Percentiles rank a stretch among this genome's conserved stretches.
Evolutionary conservation across 1,140 invertebrate genomes (phyloP).

Genomic region (Hormaphis cornu): DNA sequence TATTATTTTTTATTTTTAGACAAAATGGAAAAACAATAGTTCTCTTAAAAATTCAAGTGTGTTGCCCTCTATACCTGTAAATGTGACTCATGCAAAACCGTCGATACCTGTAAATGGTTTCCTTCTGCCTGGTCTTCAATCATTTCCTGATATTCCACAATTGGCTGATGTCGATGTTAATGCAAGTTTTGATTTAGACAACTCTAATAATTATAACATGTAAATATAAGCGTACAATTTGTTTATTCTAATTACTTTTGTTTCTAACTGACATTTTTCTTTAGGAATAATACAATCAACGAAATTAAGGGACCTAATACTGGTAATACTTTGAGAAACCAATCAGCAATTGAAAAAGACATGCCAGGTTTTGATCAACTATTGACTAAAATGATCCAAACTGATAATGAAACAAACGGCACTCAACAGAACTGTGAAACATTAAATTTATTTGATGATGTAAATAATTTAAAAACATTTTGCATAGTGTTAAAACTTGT

Average conservation of each 20-base stretch:
- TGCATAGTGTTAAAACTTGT: too few species aligned
- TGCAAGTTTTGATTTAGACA: conserved; percentile 17
- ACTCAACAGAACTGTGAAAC: neutral
- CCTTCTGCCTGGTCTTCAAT: neutral
- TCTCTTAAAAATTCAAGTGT: neutral
- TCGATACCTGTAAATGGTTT: neutral
- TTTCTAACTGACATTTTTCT: neutral
- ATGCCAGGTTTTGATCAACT: conserved; percentile 16
- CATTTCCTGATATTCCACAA: conserved; percentile 22
- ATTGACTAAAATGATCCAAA: neutral
- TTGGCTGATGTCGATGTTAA: conserved; percentile 19
- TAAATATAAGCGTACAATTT: neutral
- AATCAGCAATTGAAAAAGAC: conserved; percentile 1
- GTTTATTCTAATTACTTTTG: neutral
- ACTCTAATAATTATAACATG: conserved; percentile 10
- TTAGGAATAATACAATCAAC: conserved; percentile 1
- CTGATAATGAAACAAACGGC: neutral
- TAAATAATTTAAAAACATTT: too few species aligned
- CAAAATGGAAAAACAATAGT: neutral
- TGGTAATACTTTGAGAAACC: conserved; percentile 10
- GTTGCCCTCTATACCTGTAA: too few species aligned
- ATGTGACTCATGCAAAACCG: neutral
- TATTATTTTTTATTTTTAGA: neutral
- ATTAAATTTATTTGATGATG: neutral
- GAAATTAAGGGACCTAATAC: too few species aligned